Evolutionary conservation across 1,140 invertebrate species (phyloP), one percentile per base, ranked within the genome.

Genomic region (Drosophila nigrodunni): DNA sequence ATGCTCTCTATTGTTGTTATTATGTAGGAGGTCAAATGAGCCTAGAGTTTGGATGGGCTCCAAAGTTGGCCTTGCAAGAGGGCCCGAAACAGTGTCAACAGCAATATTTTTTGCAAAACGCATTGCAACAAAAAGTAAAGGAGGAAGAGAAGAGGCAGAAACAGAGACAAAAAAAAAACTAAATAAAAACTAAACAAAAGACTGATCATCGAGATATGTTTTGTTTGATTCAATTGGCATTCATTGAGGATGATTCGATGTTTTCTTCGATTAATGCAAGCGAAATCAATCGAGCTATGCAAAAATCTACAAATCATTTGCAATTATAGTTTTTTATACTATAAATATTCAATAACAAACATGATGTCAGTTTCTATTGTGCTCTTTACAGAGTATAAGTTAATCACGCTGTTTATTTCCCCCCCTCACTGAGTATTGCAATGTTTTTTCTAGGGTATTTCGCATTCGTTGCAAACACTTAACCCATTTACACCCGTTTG

Each of bases 1-100:
- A 77, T 88, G 49, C 76, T 57, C 73, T 64, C 68, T 74, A 54
- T 72, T 66, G 57, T 55, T 59, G n/a, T 37, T 35, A 52, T 13
- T 21, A 41, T 41, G 39, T 43, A 47, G 47, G 58, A 21, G 68
- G 15, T 47, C 65, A 60, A 61, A 46, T 70, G 60, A 64, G 65
- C 73, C 57, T 78, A 78, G 79, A 69, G 59, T 65, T 61, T 61
- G 65, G 35, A 69, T 61, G 65, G 25, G 43, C 34, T 47, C 72
- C 65, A 60, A 43, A 35, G 72, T 54, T 70, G 79, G 41, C 65
- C 61, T 71, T 78, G 82, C 30, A 68, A 35, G 6, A 35, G 13
- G 25, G 25, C 25, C 25, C 55, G 21, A 44, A 44, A 74, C 39
- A 69, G 57, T 74, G 71, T 61, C 71, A 69, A 55, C 49, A 15